Evolutionary conservation across 1,140 invertebrate species (phyloP).

Genomic region (Drosophila ficusphila): DNA sequence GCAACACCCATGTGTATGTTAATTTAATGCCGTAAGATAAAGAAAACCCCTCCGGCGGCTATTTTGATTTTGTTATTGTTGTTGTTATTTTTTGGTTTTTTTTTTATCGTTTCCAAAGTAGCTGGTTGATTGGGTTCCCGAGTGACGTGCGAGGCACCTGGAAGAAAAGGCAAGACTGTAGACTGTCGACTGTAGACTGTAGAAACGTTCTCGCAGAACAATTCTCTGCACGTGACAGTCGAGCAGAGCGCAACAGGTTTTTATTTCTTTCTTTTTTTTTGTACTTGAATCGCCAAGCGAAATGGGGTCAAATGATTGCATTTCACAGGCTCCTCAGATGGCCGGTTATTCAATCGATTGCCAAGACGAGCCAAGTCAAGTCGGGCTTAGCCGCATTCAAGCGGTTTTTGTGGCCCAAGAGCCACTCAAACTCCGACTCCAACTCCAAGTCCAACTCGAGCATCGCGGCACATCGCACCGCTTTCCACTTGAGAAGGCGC

Average conservation of each 20-base stretch:
- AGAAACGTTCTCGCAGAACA: slow-evolving; percentile 55
- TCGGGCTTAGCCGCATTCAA: slow-evolving; percentile 41
- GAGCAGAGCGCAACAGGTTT: slow-evolving; percentile 57
- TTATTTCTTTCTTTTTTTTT: too few relatives aligned
- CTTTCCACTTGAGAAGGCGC: slow-evolving; percentile 54
- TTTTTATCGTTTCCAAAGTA: slow-evolving; percentile 39
- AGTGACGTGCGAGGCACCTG: slow-evolving; percentile 34
- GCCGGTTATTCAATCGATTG: slow-evolving; percentile 44
- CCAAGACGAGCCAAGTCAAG: slow-evolving; percentile 22
- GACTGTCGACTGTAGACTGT: too few relatives aligned
- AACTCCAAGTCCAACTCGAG: not conserved
- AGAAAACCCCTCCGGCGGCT: slow-evolving; percentile 50
- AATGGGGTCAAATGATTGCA: slow-evolving; percentile 47
- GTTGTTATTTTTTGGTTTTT: not conserved
- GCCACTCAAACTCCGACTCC: slow-evolving; percentile 4
- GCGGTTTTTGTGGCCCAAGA: slow-evolving; percentile 41
- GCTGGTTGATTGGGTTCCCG: slow-evolving; percentile 48
- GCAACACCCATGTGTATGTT: slow-evolving; percentile 42
- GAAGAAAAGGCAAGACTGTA: not conserved
- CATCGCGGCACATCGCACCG: slow-evolving; percentile 2
- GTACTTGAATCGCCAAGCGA: slow-evolving; percentile 53
- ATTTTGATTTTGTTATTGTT: slow-evolving; percentile 36
- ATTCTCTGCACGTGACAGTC: slow-evolving; percentile 27
- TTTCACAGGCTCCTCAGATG: slow-evolving; percentile 29
- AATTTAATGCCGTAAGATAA: slow-evolving; percentile 43